Base-by-base conservation (phyloP, 2,888 invertebrate genomes). In the Anodontia alba region DNA sequence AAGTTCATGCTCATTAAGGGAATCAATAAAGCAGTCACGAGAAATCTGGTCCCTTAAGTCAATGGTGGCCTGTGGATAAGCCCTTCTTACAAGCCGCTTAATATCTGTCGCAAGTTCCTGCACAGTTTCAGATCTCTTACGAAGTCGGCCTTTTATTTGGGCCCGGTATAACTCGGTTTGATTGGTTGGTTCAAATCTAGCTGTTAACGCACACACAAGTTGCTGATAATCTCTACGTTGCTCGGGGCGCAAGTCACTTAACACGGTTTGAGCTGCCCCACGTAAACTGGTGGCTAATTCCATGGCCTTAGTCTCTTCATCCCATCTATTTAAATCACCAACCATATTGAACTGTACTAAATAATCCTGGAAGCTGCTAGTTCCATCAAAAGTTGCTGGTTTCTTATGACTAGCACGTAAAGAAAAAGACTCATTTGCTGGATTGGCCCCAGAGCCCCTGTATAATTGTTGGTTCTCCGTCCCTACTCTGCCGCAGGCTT, bases 261-360 rank as follows among this genome's bases (percentile, higher is more conserved):
- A 62, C 10, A 77, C 66, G 29, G 49, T 70, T 23, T 66, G 71
- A 20, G 77, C 77, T 36, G 46, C 42, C 3, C 77, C 77, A 23
- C 49, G 51, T 36, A 77, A 51, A n/a, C 66, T 72, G 10, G 67
- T 77, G 17, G 72, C 72, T 17, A 77, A 46, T 72, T 77, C 71
- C 43, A 71, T 46, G 20, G 77, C 71, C 49, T 72, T 77, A 2
- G 33, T 67, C 1, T 2, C 10, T 23, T 76, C 33, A 38, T 71
- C 68, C 72, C 77, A 77, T 66, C 33, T 43, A 26, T 77, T 77
- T 20, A 71, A 33, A 17, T 38, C 23, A 23, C 70, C 17, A 12
- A 51, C 33, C 69, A 76, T 76, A 46, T 76, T 70, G 57, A 76
- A 76, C 36, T 76, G 76, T 1, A 76, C 76, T 17, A 75, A 26